phyloP scores from a whole-genome alignment of 2,888 invertebrate genomes.

The Leptarthrus brevirostris region DNA sequence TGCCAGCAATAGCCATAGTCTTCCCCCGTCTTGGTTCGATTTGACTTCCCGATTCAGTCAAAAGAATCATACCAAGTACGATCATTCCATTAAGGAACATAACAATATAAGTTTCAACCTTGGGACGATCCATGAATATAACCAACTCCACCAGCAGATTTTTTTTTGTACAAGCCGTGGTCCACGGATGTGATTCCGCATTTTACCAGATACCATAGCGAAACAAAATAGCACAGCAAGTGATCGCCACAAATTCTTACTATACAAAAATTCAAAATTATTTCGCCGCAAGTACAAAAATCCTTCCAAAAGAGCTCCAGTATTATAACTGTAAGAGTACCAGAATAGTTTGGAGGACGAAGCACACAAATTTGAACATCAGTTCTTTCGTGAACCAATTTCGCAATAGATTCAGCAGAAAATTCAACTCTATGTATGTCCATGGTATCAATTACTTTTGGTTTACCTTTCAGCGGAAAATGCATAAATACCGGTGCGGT shows the following conservation, averaged over 20 bases:
- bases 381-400: conserved; percentile 96
- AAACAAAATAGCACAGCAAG: conserved; percentile 93
- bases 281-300: conserved; percentile 94
- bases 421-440: conserved; percentile 96
- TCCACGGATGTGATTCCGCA: conserved; percentile 99
- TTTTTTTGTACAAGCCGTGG: conserved; percentile 96
- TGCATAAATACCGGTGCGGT: conserved; percentile 99
- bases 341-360: conserved; percentile 98
- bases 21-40: conserved; percentile 85
- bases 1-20: conserved; percentile 88
- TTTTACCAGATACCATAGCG: conserved; percentile 98
- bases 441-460: conserved; percentile 93
- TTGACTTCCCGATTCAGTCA: conserved; percentile 87
- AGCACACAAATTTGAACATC: conserved; percentile 95
- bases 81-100: conserved; percentile 92
- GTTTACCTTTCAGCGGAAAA: conserved; percentile 97
- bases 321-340: conserved; percentile 88
- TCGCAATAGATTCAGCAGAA: conserved; percentile 93
- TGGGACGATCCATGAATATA: conserved; percentile 97
- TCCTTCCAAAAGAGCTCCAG: conserved; percentile 85
- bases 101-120: conserved; percentile 96
- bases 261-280: conserved; percentile 97
- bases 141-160: conserved; percentile 88
- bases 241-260: conserved; percentile 95
- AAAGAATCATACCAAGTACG: conserved; percentile 92